phyloP scores from a whole-genome alignment of 1,140 invertebrate genomes.

The Cotesia vestalis region DNA sequence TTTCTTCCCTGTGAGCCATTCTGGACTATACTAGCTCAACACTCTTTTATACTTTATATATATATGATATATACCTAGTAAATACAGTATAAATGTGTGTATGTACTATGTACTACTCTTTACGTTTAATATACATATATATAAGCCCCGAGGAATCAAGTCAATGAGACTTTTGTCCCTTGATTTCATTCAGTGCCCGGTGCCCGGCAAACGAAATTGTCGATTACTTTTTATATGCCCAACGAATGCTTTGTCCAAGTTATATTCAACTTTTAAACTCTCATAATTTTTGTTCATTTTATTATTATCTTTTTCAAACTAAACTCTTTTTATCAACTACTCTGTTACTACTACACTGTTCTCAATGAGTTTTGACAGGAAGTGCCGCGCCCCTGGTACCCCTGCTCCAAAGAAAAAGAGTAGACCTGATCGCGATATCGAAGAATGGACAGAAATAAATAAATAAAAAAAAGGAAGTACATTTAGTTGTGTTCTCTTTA shows the following conservation, averaged over 20 bases:
- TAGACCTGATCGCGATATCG: too few species aligned
- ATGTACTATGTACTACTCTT: neutral
- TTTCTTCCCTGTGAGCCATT: neutral
- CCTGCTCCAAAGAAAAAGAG: too few species aligned
- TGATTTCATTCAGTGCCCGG: slow-evolving; percentile 18
- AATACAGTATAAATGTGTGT: neutral
- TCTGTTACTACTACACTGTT: neutral
- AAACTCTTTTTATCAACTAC: neutral
- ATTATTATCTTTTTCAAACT: neutral
- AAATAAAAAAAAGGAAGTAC: neutral
- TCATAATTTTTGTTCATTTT: neutral
- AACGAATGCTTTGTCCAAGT: slow-evolving; percentile 34
- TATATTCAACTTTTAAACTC: neutral
- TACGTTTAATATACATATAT: neutral
- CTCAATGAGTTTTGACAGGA: slow-evolving; percentile 9
- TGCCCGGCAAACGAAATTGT: slow-evolving; percentile 28
- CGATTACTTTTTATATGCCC: slow-evolving; percentile 36
- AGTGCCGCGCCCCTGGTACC: neutral
- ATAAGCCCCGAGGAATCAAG: slow-evolving; percentile 19
- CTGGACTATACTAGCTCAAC: neutral
- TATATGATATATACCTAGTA: neutral
- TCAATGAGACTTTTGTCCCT: slow-evolving; percentile 29
- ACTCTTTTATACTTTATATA: neutral
- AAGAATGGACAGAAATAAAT: too few species aligned
- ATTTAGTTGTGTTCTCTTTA: neutral